These are phyloP conservation scores for Neopelma chrysocephalum DNA, from an alignment of 2,797 vertebrate species.

Conservation along the genomic window DNA sequence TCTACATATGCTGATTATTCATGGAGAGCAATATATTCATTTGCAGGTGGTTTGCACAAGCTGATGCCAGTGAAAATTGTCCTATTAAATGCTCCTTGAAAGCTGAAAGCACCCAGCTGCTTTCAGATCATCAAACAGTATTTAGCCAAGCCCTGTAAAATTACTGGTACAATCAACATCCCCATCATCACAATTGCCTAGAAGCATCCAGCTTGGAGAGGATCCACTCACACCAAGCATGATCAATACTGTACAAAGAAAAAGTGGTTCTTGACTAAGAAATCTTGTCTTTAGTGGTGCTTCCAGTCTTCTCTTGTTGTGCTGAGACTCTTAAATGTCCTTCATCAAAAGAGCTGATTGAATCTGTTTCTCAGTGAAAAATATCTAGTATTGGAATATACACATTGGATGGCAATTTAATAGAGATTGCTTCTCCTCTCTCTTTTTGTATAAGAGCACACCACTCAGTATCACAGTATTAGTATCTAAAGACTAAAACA, in stretches of 20 bases:
- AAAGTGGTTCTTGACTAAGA: not conserved
- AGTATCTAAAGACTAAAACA: not conserved
- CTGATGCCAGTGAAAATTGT: not conserved
- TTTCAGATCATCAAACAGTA: not conserved
- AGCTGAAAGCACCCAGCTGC: constrained; percentile 28
- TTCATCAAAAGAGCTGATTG: not conserved
- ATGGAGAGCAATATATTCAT: not conserved
- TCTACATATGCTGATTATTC: not conserved
- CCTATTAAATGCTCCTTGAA: constrained; percentile 1
- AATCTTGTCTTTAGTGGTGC: not conserved
- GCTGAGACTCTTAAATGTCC: not conserved
- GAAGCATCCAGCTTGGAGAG: not conserved
- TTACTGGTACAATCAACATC: not conserved
- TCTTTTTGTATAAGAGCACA: not conserved
- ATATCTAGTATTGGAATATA: not conserved
- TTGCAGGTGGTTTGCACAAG: not conserved
- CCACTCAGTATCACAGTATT: not conserved
- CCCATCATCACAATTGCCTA: not conserved
- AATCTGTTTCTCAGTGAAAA: not conserved
- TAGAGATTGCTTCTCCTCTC: not conserved
- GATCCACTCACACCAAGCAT: not conserved
- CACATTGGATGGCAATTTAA: not conserved
- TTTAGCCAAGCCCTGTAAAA: not conserved
- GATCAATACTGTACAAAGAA: not conserved
- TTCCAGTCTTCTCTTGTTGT: not conserved